Base-by-base conservation (phyloP, 2,113 vertebrate genomes). In the Limanda limanda region DNA sequence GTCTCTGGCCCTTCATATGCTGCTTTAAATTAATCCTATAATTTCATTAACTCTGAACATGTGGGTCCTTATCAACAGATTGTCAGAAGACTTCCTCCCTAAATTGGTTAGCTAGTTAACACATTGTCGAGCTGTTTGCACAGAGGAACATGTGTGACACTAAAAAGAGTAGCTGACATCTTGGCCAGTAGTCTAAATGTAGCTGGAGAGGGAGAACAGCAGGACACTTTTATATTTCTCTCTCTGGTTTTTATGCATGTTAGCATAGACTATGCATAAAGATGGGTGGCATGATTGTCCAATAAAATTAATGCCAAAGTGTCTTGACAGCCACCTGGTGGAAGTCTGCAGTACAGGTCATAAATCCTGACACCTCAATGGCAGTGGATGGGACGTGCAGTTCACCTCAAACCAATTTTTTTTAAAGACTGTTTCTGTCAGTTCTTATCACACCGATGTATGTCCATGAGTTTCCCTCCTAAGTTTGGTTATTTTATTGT, bases 151-250 rank as follows among this genome's bases (percentile, higher is more conserved):
- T 52, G 21, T 60, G 61, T 25, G 21, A 4, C 25, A 10, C 25
- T 65, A 66, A 81, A 81, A 25, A 59, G 13, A 61, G 56, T 37
- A 3, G 40, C 71, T 42, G 71, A 31, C 12, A 35, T 21, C 56
- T 45, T 31, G 8, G 35, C 15, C 15, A 31, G 27, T 8, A 1
- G n/a, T 25, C 48, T 35, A 2, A 25, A 71, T 27, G 2, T 25
- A 67, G 23, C 5, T 20, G 10, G 12, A 21, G 48, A 27, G 3
- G 40, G 63, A 14, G 5, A 58, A 3, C 24, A 27, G 37, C n/a
- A 23, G 61, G 13, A 5, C 8, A 10, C 5, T 23, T 21, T 2
- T 4, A 3, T 10, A 1, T 17, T 13, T 20, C 17, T 12, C 12
- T 6, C 40, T 42, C 11, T 13, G 40, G 40, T 11, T 42, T 42